Conservation (phyloP, 2,113 vertebrate species). For the Rhizomys pruinosus region DNA sequence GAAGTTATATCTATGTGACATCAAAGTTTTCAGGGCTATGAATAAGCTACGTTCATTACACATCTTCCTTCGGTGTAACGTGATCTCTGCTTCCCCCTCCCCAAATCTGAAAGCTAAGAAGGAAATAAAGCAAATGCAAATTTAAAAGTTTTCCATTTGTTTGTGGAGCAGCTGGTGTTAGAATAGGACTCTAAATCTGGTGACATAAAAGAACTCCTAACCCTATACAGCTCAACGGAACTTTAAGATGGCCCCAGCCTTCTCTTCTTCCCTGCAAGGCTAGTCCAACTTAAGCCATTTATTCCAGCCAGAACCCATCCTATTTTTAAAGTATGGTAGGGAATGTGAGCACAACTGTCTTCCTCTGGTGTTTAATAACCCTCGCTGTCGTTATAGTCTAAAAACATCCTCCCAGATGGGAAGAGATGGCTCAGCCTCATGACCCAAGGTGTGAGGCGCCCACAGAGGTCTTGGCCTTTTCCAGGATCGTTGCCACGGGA, state of each 20-base stretch:
- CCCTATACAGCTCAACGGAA: neutral
- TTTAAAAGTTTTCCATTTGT: conserved; percentile 26
- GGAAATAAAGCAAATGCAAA: conserved; percentile 8
- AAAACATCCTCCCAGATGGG: conserved; percentile 24
- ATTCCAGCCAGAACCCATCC: conserved; percentile 48
- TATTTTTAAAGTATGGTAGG: conserved; percentile 71
- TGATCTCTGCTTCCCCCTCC: neutral
- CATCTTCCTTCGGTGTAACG: neutral
- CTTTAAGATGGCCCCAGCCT: neutral
- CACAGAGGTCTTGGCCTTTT: neutral
- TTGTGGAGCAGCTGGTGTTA: neutral
- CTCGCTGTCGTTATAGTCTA: conserved; percentile 41
- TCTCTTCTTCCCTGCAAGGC: neutral
- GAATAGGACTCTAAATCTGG: neutral
- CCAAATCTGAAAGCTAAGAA: conserved; percentile 36
- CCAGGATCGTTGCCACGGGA: neutral
- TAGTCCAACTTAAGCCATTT: conserved; percentile 35
- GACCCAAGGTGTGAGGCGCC: neutral
- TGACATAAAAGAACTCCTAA: conserved; percentile 40
- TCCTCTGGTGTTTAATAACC: conserved; percentile 63
- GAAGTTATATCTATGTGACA: conserved; percentile 18
- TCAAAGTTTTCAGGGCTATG: neutral
- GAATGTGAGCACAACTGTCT: conserved; percentile 35
- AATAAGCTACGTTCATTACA: neutral
- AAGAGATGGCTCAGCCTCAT: neutral